A percentile compares a stretch with the other conserved stretches of the same genome.
Conservation (phyloP, 2,797 vertebrate species). For the Margarornis squamiger region DNA sequence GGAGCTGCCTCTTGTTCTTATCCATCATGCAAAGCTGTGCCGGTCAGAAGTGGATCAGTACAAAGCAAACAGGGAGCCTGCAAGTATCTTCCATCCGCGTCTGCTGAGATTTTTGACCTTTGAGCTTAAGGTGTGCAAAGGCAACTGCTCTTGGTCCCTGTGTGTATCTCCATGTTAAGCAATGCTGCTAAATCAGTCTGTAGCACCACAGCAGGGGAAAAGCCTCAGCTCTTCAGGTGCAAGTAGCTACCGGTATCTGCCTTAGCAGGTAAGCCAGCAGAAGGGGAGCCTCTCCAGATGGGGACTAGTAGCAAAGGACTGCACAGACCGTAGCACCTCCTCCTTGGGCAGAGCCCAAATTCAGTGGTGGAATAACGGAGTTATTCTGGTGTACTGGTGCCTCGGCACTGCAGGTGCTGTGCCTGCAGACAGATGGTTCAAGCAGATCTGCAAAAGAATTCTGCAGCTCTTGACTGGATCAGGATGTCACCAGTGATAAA, state of each 20-base stretch:
- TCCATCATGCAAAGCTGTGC: not conserved
- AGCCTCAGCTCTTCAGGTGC: not conserved
- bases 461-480: slow-evolving; percentile 36
- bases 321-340: not conserved
- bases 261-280: not conserved
- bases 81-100: not conserved
- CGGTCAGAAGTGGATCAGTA: not conserved
- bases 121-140: not conserved
- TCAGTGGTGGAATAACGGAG: not conserved
- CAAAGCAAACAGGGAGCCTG: not conserved
- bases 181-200: slow-evolving; percentile 29
- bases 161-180: not conserved
- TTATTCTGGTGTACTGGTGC: not conserved
- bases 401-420: not conserved
- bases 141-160: not conserved
- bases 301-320: slow-evolving; percentile 20
- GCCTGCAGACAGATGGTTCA: rapidly evolving
- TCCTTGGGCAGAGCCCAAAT: not conserved
- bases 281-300: not conserved
- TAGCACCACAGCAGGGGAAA: not conserved
- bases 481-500: slow-evolving; percentile 36
- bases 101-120: slow-evolving; percentile 14
- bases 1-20: not conserved
- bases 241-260: not conserved
- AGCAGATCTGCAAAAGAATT: not conserved